Evolutionary conservation across 2,113 vertebrate species (phyloP).

Genomic region (Pipa parva): DNA sequence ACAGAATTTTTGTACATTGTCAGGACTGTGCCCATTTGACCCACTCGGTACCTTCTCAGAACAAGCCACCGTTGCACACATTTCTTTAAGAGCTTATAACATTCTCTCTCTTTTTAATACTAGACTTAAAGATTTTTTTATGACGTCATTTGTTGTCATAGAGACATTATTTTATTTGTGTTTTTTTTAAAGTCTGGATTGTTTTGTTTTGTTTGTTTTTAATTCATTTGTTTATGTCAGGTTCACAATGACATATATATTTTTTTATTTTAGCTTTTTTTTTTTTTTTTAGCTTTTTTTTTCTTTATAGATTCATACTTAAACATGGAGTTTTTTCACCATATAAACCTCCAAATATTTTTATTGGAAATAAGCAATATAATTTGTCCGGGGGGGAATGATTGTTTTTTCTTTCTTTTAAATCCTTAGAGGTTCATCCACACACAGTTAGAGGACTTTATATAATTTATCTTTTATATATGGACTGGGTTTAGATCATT

Average conservation of each 20-base stretch:
- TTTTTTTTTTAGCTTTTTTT: no score
- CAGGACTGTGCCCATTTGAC: slow-evolving; percentile 49
- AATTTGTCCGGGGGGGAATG: slow-evolving; percentile 52
- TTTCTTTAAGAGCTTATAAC: slow-evolving; percentile 35
- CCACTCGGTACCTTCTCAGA: slow-evolving; percentile 47
- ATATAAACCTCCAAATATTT: no score
- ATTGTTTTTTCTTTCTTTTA: slow-evolving; percentile 42
- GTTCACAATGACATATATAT: no score
- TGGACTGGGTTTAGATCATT: slow-evolving; percentile 62
- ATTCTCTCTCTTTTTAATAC: no score
- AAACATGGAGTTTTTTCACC: no score
- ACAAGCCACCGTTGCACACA: slow-evolving; percentile 54
- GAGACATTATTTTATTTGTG: slow-evolving; percentile 36
- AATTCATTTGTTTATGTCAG: no score
- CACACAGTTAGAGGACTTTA: slow-evolving; percentile 53
- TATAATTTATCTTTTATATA: slow-evolving; percentile 56
- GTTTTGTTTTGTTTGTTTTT: slow-evolving; percentile 8
- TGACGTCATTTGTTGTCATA: slow-evolving; percentile 13
- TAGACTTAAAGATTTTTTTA: slow-evolving; percentile 31
- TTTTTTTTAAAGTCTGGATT: slow-evolving; percentile 29
- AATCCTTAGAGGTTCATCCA: slow-evolving; percentile 53
- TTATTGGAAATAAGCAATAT: neutral
- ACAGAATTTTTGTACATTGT: slow-evolving; percentile 44
- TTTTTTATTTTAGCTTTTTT: no score
- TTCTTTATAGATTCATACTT: no score